Evolutionary conservation across 2,888 invertebrate species (phyloP).

Genomic region (Elgonia sp.): DNA sequence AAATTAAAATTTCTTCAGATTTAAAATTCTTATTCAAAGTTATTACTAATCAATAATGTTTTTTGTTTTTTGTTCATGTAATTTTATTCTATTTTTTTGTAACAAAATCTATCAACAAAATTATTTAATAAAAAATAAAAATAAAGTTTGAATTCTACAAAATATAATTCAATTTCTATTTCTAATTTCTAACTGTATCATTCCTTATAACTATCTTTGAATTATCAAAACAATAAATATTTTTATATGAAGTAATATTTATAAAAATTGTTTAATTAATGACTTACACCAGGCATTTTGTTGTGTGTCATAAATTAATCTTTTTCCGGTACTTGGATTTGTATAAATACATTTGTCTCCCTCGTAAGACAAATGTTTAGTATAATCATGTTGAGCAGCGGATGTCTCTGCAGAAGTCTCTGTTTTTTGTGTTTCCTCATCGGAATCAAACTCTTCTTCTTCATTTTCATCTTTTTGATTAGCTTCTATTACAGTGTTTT

Average conservation of each 20-base stretch:
- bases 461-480: conserved; percentile 22
- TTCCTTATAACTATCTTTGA: neutral
- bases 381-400: conserved; percentile 78
- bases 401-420: neutral
- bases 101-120: no score
- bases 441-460: conserved; percentile 80
- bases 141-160: no score
- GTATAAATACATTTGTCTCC: conserved; percentile 92
- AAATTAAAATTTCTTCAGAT: no score
- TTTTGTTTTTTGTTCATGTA: no score
- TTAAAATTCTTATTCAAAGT: no score
- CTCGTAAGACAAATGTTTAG: conserved; percentile 91
- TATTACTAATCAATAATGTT: no score
- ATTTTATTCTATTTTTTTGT: no score
- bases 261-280: neutral
- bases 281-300: conserved; percentile 84
- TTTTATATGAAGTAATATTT: neutral
- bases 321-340: conserved; percentile 90
- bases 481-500: neutral
- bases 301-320: conserved; percentile 90
- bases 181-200: no score
- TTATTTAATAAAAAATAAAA: no score
- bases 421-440: conserved; percentile 78
- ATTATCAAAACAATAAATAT: no score
- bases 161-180: no score